Base-by-base conservation (phyloP, 2,797 vertebrate genomes). In the Acomys russatus region DNA sequence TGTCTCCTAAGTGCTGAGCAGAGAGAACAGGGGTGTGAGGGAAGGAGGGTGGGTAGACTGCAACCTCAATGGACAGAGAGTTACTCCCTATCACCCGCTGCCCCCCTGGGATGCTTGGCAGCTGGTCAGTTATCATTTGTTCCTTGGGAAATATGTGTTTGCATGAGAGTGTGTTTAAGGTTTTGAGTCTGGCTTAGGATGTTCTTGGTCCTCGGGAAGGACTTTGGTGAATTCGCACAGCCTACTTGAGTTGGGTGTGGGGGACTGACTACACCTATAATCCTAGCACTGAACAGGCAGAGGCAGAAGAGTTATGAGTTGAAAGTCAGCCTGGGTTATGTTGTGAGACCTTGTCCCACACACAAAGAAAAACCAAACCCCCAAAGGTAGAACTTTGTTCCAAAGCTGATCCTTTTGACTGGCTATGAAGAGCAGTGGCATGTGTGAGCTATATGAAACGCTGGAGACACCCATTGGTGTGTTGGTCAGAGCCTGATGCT, bases 311-410 rank as follows among this genome's bases (percentile, higher is more conserved):
- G 2, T 74, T 30, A 44, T 9, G 33, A 38, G 35, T 74, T 61
- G 3, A 9, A 4, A 6, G 70, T 38, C n/a, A 74, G 17, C 25
- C 35, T 74, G n/a, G 35, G 3, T 3, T 88, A 35, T 20, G 5
- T 73, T 73, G n/a, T 61, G 15, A 74, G 54, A 61, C 15, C 54
- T 54, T 22, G 70, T 73, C 17, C 68, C 25, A 23, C 9, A 38
- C 25, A 23, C 9, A 38, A 61, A 61, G 15, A 61, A 74, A 38
- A 73, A 22, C 23, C n/a, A 61, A 74, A 74, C 25, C 35, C 25
- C 25, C n/a, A 14, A 87, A 71, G 51, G 85, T 59, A 56, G 49
- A 78, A 70, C 35, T 94, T 92, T 92, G 80, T 28, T 91, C 49
- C 17, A 80, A 44, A 51, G 33, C 84, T 73, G 17, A 85, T 25